A percentile compares a stretch with the other conserved stretches of the same genome.
These are phyloP conservation scores for Etheostoma perlongum DNA, from an alignment of 2,797 vertebrate genomes.

Conservation along the genomic window DNA sequence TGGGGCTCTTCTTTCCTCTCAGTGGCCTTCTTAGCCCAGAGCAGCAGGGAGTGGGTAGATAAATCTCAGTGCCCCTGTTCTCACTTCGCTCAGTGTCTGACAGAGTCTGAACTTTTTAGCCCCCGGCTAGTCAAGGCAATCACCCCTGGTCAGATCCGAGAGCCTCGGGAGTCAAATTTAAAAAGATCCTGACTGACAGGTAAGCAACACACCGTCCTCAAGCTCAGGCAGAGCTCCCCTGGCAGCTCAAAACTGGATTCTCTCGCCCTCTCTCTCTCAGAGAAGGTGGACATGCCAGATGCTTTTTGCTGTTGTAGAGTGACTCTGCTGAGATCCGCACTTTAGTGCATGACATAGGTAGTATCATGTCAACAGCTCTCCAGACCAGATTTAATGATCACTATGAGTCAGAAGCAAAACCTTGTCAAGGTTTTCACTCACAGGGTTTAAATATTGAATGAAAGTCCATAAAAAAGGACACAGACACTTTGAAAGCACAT, in stretches of 20 bases:
- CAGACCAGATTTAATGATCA: slow-evolving; percentile 11
- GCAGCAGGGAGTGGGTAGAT: slow-evolving; percentile 30
- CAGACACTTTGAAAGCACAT: slow-evolving; percentile 9
- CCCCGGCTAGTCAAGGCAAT: slow-evolving; percentile 19
- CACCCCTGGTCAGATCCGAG: slow-evolving; percentile 20
- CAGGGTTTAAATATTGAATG: slow-evolving; percentile 45
- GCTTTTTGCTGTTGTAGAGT: not conserved
- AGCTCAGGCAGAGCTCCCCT: slow-evolving; percentile 27
- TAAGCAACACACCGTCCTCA: slow-evolving; percentile 23
- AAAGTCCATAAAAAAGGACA: slow-evolving; percentile 23
- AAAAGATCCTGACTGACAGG: slow-evolving; percentile 58
- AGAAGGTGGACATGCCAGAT: slow-evolving; percentile 18
- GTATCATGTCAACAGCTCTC: slow-evolving; percentile 22
- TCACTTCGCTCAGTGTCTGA: slow-evolving; percentile 19
- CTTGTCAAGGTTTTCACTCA: not conserved
- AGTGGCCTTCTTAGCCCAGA: slow-evolving; percentile 15
- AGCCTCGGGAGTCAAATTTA: slow-evolving; percentile 51
- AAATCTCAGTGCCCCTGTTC: slow-evolving; percentile 12
- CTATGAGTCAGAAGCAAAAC: not conserved
- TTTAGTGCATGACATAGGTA: not conserved
- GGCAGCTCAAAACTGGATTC: slow-evolving; percentile 49
- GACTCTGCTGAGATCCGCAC: slow-evolving; percentile 28
- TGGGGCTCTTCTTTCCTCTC: slow-evolving; percentile 20
- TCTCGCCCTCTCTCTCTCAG: slow-evolving; percentile 24
- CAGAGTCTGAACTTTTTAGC: slow-evolving; percentile 26